Evolutionary conservation across 1,140 invertebrate species (phyloP).

Genomic region (Bombus confusus): DNA sequence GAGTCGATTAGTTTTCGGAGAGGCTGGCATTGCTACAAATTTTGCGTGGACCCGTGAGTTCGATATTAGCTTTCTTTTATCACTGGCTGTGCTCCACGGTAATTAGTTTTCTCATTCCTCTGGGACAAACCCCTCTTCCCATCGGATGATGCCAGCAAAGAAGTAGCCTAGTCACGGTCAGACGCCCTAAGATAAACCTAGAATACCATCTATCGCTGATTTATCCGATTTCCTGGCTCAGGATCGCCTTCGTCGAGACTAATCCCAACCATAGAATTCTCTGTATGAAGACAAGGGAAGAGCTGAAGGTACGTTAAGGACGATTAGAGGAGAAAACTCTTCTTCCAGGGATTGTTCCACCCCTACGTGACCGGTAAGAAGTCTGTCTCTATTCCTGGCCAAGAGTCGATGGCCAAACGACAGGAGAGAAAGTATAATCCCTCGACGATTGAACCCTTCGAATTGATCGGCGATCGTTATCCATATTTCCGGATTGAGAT

Average conservation of each 20-base stretch:
- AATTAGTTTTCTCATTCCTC: background rate
- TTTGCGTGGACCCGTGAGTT: background rate
- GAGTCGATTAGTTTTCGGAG: too few species aligned
- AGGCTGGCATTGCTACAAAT: too few species aligned
- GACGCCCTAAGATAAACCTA: background rate
- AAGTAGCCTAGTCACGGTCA: background rate
- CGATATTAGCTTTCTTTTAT: background rate
- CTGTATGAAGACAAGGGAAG: background rate
- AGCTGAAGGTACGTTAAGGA: background rate
- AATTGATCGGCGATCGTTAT: constrained; percentile 20
- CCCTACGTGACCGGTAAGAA: background rate
- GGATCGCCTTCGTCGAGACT: background rate
- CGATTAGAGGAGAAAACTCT: background rate
- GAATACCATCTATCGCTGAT: background rate
- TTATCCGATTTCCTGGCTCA: constrained; percentile 4
- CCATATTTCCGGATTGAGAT: background rate
- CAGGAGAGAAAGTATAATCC: background rate
- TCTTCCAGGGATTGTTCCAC: background rate
- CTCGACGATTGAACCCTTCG: constrained; percentile 29
- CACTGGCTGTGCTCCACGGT: background rate
- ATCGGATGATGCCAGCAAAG: background rate
- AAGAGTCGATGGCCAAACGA: background rate
- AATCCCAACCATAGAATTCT: constrained; percentile 14
- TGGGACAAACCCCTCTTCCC: background rate
- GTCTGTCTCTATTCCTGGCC: constrained; percentile 7